Conservation (phyloP, 2,797 vertebrate species). For the Sciurus vulgaris region DNA sequence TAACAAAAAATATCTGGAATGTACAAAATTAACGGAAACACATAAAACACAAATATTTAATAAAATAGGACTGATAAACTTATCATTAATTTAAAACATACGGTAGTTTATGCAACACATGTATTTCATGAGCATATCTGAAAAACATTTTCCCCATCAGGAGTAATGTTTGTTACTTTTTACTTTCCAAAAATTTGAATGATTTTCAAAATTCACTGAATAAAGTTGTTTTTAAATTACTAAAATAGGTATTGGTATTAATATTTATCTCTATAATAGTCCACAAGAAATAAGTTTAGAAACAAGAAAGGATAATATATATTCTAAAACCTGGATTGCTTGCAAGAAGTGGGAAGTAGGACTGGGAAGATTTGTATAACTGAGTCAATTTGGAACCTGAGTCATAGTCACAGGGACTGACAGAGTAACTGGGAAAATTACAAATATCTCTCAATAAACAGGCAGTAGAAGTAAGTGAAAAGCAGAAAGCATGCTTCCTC, state of each 20-base stretch:
- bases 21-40: not conserved
- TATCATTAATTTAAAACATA: not conserved
- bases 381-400: not conserved
- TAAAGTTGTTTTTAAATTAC: not conserved
- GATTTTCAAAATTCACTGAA: not conserved
- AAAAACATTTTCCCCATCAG: not conserved
- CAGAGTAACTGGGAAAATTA: not conserved
- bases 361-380: not conserved
- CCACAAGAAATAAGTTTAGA: not conserved
- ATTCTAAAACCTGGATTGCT: not conserved
- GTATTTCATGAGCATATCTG: not conserved
- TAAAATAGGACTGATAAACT: not conserved
- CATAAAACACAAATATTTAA: not conserved
- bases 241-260: not conserved
- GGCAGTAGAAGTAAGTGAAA: not conserved
- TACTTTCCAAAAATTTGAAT: not conserved
- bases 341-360: too few relatives aligned
- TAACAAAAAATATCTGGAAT: not conserved
- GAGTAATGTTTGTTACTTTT: not conserved
- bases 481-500: too few relatives aligned
- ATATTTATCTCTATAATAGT: not conserved
- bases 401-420: too few relatives aligned
- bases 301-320: not conserved
- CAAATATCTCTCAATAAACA: not conserved
- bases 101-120: not conserved